These are phyloP conservation scores for Vespertilio murinus DNA, from an alignment of 2,797 vertebrate genomes.

Conservation along the genomic window DNA sequence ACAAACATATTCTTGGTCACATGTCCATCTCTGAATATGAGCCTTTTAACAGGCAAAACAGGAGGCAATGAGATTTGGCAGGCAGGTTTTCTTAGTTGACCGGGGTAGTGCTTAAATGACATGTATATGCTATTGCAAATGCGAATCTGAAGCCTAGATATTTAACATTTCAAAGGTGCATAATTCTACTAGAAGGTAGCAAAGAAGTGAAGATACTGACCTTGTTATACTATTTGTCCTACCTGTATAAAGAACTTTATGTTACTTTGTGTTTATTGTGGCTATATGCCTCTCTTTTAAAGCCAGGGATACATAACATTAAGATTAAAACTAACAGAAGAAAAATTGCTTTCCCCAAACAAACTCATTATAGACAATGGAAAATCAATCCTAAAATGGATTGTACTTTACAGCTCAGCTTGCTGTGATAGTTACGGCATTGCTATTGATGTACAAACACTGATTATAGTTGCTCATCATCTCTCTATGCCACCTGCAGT, in stretches of 20 bases:
- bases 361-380: constrained; percentile 4
- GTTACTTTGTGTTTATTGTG: background rate
- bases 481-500: background rate
- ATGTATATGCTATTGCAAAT: background rate
- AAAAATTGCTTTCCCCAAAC: background rate
- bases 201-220: background rate
- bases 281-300: background rate
- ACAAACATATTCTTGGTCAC: background rate
- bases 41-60: background rate
- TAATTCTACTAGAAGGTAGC: background rate
- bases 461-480: background rate
- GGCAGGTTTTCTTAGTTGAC: background rate
- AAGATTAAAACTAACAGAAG: background rate
- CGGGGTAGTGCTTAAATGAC: background rate
- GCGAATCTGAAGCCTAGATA: background rate
- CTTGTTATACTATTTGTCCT: background rate
- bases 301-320: background rate
- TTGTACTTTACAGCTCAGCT: background rate
- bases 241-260: background rate
- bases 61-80: background rate
- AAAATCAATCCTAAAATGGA: constrained; percentile 30
- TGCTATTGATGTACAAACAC: background rate
- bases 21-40: background rate
- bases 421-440: background rate
- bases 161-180: background rate